Percentiles rank a stretch among this genome's conserved stretches.
Evolutionary conservation across 2,797 vertebrate genomes (phyloP).

Genomic region (Myotis vivesi): DNA sequence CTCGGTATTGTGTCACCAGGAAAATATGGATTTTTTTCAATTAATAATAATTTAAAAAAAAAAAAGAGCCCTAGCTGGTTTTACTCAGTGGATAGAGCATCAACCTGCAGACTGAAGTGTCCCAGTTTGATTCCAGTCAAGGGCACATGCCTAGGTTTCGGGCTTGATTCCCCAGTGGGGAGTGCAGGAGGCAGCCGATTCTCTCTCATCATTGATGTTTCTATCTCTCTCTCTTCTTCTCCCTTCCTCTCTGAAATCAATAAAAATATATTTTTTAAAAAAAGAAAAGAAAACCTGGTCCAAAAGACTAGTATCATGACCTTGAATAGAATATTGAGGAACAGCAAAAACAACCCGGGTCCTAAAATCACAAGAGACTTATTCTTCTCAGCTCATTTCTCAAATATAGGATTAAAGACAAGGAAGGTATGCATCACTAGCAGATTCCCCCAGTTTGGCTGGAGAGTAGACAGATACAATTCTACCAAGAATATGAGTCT

Average conservation of each 20-base stretch:
- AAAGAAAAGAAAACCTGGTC: neutral
- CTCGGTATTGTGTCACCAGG: too few species aligned
- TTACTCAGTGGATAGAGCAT: too few species aligned
- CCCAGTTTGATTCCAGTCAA: too few species aligned
- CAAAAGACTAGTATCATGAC: neutral
- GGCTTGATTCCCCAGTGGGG: too few species aligned
- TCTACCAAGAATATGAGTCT: neutral
- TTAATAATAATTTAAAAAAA: neutral
- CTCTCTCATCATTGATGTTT: too few species aligned
- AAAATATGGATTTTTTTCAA: neutral
- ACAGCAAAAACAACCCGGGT: neutral
- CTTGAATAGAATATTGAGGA: constrained; percentile 1
- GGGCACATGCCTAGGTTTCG: too few species aligned
- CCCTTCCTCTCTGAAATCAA: too few species aligned
- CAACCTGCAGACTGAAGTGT: too few species aligned
- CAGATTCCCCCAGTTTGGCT: neutral
- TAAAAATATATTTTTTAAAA: too few species aligned
- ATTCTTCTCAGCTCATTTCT: constrained; percentile 54
- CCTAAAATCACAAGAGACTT: constrained; percentile 21
- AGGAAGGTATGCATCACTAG: neutral
- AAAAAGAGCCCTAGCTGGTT: too few species aligned
- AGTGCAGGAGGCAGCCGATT: too few species aligned
- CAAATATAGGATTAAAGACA: neutral
- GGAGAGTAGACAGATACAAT: neutral
- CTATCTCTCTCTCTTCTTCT: too few species aligned